phyloP scores from a whole-genome alignment of 2,888 invertebrate species.

The Folsomia candida region DNA sequence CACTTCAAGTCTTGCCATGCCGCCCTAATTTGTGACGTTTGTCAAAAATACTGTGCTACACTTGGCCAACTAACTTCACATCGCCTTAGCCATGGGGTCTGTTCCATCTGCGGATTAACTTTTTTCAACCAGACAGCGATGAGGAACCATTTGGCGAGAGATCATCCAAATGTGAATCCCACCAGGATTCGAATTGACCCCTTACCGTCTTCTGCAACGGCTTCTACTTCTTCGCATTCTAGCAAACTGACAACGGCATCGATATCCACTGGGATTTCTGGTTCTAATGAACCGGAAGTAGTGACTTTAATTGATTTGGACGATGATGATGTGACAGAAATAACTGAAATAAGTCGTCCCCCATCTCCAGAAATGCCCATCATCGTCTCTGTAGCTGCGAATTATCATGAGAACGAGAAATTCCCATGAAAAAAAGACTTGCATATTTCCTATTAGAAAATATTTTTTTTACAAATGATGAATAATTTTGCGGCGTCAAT shows the following conservation, averaged over 20 bases:
- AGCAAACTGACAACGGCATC: not conserved
- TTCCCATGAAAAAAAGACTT: too few relatives aligned
- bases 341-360: not conserved
- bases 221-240: not conserved
- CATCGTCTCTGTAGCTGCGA: not conserved
- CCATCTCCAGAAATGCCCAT: not conserved
- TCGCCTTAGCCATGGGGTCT: not conserved
- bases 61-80: not conserved
- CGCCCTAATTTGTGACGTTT: not conserved
- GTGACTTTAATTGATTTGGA: slow-evolving; percentile 1
- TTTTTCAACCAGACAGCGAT: not conserved
- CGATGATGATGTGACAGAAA: not conserved
- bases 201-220: not conserved
- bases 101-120: not conserved
- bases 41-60: not conserved
- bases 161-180: not conserved
- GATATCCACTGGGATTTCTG: not conserved
- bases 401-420: too few relatives aligned
- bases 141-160: not conserved
- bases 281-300: not conserved
- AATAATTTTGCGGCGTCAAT: too few relatives aligned
- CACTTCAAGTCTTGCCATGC: not conserved
- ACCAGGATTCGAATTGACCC: too few relatives aligned
- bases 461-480: too few relatives aligned
- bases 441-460: too few relatives aligned